Evolutionary conservation across 1,140 invertebrate species (phyloP).

Genomic region (Drosophila dunni): DNA sequence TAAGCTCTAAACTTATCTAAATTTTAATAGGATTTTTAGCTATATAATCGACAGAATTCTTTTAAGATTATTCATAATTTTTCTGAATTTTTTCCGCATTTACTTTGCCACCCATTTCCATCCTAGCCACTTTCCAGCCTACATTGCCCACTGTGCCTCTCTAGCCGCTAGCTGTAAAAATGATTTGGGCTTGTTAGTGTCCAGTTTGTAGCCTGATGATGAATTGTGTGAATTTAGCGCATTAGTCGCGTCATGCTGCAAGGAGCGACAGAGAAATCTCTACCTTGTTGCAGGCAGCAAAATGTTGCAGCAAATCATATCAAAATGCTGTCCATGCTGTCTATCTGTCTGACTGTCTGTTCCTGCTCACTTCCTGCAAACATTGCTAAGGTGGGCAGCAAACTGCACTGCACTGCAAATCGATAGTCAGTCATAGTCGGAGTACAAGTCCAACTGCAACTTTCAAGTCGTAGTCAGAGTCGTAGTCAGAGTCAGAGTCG

Average conservation of each 20-base stretch:
- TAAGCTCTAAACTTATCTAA: no score
- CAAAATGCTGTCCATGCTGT: slow-evolving; percentile 31
- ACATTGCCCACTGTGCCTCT: slow-evolving; percentile 30
- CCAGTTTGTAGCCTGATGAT: slow-evolving; percentile 72
- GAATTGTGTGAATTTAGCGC: slow-evolving; percentile 84
- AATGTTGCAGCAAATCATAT: slow-evolving; percentile 63
- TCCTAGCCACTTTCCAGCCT: background rate
- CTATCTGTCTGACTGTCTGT: slow-evolving; percentile 24
- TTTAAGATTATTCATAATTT: no score
- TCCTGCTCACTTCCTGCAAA: slow-evolving; percentile 39
- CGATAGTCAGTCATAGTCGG: slow-evolving; percentile 50
- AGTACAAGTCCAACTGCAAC: slow-evolving; percentile 20
- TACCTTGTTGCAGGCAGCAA: slow-evolving; percentile 21
- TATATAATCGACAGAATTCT: no score
- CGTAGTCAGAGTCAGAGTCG: slow-evolving; percentile 32
- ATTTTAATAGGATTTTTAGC: no score
- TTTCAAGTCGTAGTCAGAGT: slow-evolving; percentile 24
- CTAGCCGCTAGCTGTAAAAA: slow-evolving; percentile 55
- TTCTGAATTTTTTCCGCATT: background rate
- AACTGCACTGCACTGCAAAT: slow-evolving; percentile 37
- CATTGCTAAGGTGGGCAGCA: slow-evolving; percentile 63
- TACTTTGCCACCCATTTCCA: background rate
- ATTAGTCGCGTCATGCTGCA: slow-evolving; percentile 73
- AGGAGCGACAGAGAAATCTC: slow-evolving; percentile 26
- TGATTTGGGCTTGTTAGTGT: slow-evolving; percentile 84